phyloP scores from a whole-genome alignment of 1,140 invertebrate species.

The Temnothorax curvispinosus region DNA sequence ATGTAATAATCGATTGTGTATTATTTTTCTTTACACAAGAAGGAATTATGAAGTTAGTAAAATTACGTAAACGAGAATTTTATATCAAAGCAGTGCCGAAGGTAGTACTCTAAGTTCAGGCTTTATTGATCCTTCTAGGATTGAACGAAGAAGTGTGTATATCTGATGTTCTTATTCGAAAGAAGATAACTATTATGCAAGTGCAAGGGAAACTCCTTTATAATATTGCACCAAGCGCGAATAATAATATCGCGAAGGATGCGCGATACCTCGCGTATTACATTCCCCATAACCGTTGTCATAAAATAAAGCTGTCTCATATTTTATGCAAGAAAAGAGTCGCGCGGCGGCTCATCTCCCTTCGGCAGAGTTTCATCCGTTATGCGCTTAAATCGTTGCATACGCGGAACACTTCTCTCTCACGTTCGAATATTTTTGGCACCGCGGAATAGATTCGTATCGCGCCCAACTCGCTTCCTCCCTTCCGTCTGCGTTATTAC shows the following conservation, averaged over 20 bases:
- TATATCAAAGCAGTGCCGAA: conserved; percentile 11
- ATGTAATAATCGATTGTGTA: too few species aligned
- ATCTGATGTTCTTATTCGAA: background rate
- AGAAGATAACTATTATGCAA: conserved; percentile 22
- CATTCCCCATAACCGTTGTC: conserved; percentile 21
- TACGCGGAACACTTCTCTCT: background rate
- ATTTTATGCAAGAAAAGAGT: conserved; percentile 14
- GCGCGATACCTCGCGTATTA: conserved; percentile 35
- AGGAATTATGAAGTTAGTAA: background rate
- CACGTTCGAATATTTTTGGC: background rate
- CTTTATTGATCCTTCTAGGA: background rate
- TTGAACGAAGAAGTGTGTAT: background rate
- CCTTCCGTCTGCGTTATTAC: conserved; percentile 11
- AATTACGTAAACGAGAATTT: background rate
- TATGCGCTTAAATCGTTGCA: conserved; percentile 10
- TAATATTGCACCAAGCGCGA: conserved; percentile 15
- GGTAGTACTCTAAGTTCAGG: conserved; percentile 20
- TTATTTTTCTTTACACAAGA: background rate
- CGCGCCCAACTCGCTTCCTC: background rate
- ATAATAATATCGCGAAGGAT: conserved; percentile 31
- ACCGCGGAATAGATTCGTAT: conserved; percentile 12
- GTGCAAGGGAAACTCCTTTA: background rate
- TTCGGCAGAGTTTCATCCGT: conserved; percentile 10
- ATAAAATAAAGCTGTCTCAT: conserved; percentile 37
- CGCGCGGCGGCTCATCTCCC: background rate